Conservation (phyloP, 1,140 invertebrate genomes). For the Aethina tumida region DNA sequence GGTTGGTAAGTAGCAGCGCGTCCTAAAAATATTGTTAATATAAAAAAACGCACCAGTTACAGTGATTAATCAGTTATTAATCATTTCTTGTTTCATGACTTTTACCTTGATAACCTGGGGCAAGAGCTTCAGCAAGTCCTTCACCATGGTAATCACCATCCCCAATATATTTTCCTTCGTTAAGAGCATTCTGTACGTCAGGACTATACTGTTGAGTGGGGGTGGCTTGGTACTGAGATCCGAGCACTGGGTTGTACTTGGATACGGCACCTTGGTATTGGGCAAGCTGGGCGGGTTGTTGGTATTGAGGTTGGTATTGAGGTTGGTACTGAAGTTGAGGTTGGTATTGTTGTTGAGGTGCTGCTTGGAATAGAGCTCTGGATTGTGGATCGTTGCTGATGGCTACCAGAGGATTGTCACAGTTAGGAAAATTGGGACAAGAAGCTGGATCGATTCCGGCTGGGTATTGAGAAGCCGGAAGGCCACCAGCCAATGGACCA, state of each 20-base stretch:
- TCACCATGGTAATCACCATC: constrained; percentile 39
- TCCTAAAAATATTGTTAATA: too few species aligned
- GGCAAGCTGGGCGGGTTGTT: constrained; percentile 8
- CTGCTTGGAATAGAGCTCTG: constrained; percentile 10
- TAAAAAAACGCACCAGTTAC: too few species aligned
- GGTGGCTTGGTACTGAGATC: constrained; percentile 20
- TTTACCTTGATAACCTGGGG: constrained; percentile 16
- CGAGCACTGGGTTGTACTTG: constrained; percentile 19
- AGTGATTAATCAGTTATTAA: too few species aligned
- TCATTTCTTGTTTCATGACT: neutral
- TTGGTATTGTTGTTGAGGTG: constrained; percentile 16
- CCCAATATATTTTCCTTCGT: constrained; percentile 32
- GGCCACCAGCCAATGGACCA: constrained; percentile 29
- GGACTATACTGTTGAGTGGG: constrained; percentile 35
- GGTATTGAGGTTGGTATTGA: constrained; percentile 13
- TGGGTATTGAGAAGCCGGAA: constrained; percentile 31
- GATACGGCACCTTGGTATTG: constrained; percentile 9
- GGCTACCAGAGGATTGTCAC: constrained; percentile 30
- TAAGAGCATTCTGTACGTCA: constrained; percentile 28
- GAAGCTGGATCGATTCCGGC: constrained; percentile 33
- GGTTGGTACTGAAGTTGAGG: constrained; percentile 14
- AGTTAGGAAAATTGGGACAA: constrained; percentile 35
- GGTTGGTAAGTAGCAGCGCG: too few species aligned
- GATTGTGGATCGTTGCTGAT: constrained; percentile 18
- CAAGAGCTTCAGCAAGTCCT: constrained; percentile 39